Percentiles rank a stretch among this genome's conserved stretches.
phyloP scores from a whole-genome alignment of 1,140 invertebrate genomes.

The Coptotermes formosanus region DNA sequence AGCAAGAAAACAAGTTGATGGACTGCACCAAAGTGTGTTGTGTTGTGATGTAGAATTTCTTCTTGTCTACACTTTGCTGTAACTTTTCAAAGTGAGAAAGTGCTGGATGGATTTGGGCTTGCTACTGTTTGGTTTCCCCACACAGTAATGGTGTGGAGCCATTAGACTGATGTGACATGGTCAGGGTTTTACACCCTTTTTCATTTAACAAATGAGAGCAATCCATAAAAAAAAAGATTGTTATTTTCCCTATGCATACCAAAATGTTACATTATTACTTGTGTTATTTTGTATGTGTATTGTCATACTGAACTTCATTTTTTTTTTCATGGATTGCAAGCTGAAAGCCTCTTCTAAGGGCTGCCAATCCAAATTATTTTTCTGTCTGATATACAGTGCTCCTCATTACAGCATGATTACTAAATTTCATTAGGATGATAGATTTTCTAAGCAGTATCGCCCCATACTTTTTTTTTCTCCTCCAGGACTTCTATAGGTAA shows the following conservation, averaged over 20 bases:
- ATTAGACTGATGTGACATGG: background rate
- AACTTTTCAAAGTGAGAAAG: constrained; percentile 2
- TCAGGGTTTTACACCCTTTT: background rate
- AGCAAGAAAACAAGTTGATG: background rate
- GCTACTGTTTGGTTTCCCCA: background rate
- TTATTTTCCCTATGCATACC: background rate
- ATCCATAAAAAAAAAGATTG: background rate
- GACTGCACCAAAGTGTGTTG: constrained; percentile 1
- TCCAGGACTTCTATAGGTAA: background rate
- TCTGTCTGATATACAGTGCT: background rate
- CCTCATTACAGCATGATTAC: background rate
- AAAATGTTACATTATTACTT: background rate
- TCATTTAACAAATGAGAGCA: background rate
- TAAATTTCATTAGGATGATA: background rate
- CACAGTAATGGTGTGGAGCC: background rate
- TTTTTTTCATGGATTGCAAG: constrained; percentile 2
- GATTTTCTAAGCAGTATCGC: background rate
- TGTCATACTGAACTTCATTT: background rate
- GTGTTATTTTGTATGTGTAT: background rate
- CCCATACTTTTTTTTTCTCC: background rate
- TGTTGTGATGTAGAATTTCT: constrained; percentile 18
- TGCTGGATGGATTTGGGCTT: constrained; percentile 1
- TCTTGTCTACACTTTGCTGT: constrained; percentile 18
- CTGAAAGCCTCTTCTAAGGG: constrained; percentile 17
- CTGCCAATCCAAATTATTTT: constrained; percentile 1